A percentile compares a stretch with the other conserved stretches of the same genome.
These are phyloP conservation scores for Tauraco erythrolophus DNA, from an alignment of 2,113 vertebrate species.

Conservation along the genomic window DNA sequence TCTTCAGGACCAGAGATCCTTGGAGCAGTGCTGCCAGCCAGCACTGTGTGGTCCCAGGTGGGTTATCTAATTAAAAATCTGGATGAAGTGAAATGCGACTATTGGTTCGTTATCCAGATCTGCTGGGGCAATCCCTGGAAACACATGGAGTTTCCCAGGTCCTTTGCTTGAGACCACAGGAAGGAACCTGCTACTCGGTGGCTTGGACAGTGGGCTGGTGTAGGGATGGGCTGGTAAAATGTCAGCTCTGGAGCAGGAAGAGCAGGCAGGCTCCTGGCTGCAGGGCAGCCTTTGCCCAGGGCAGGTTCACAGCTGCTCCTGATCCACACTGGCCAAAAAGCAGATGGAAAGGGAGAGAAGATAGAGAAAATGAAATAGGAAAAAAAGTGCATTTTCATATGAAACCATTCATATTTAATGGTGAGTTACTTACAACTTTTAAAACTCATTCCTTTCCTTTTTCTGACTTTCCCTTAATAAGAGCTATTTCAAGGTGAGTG, in stretches of 20 bases:
- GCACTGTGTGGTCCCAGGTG: rapidly evolving
- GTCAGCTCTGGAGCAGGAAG: background rate
- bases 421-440: background rate
- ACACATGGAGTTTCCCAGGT: background rate
- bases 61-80: background rate
- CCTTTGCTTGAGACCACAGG: background rate
- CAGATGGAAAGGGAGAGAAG: background rate
- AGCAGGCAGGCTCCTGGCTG: background rate
- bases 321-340: background rate
- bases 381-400: background rate
- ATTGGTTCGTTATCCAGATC: background rate
- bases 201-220: background rate
- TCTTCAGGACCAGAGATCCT: rapidly evolving
- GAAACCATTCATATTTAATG: background rate
- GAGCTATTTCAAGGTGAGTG: background rate
- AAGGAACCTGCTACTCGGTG: background rate
- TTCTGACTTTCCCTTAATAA: background rate
- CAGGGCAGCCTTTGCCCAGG: background rate
- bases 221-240: background rate
- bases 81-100: background rate
- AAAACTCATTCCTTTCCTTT: background rate
- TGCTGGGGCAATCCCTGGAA: background rate
- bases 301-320: background rate
- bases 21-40: background rate
- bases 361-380: background rate